Evolutionary conservation across 2,797 vertebrate species (phyloP), one percentile per base, ranked within the genome.

Genomic region (Cossypha caffra): DNA sequence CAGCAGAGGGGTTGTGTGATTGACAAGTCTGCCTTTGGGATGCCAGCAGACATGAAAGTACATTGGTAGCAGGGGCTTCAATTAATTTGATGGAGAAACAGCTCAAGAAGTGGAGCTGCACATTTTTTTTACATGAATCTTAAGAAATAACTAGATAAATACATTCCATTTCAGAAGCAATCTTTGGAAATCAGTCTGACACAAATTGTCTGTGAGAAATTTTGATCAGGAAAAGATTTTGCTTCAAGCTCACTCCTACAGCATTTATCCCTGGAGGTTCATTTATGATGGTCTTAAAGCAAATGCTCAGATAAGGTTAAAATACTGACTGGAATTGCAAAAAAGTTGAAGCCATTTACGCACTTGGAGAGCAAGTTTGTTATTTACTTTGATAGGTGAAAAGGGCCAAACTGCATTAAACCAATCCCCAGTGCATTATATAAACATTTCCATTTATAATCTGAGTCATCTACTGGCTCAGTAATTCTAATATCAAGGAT

Each of bases 1-100:
- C 72, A 88, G 75, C 82, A 86, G 61, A 94, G 88, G 92, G 90
- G 97, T 76, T 92, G 69, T 93, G 76, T 96, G 97, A 98, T 77
- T 97, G 96, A 95, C 88, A 95, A 92, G 90, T 43, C 84, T 84
- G 58, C 95, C 93, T 96, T 69, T 96, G 96, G 92, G 97, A 97
- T 90, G 68, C 80, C 42, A 79, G 73, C 43, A 93, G 82, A 92
- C 66, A 54, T 72, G 66, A 96, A 97, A 97, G 67, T 83, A 77
- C 75, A 54, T 64, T 82, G 55, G 78, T 83, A 82, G 54, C 88
- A 80, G 52, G 85, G 18, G 38, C 62, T 97, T 96, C 95, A 95
- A 96, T 95, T 97, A 97, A 95, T 95, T 92, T 96, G 74, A 78
- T 69, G 69, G 68, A 93, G 45, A 96, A 96, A 67, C 11, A 79